Evolutionary conservation across 2,797 vertebrate genomes (phyloP).

Genomic region (Diplodus puntazzo): DNA sequence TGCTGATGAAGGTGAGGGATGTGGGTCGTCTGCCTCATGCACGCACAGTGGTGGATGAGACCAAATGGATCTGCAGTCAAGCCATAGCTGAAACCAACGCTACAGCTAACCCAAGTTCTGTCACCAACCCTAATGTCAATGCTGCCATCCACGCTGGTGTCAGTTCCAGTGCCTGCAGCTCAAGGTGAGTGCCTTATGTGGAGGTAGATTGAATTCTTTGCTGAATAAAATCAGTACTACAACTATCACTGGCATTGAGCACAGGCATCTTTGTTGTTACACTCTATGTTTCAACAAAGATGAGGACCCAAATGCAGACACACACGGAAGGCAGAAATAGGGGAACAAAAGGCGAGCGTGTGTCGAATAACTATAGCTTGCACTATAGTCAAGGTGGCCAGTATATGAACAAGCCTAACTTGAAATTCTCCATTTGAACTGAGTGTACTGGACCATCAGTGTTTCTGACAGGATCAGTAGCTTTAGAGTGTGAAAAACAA

Average conservation of each 20-base stretch:
- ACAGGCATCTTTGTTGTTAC: not conserved
- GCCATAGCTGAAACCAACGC: constrained; percentile 83
- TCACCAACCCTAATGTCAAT: not conserved
- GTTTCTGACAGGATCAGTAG: not conserved
- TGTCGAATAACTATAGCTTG: not conserved
- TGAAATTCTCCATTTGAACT: not conserved
- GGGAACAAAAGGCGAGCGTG: not conserved
- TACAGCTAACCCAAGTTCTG: constrained; percentile 31
- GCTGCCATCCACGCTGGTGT: not conserved
- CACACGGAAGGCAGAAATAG: too few species aligned
- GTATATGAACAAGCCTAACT: not conserved
- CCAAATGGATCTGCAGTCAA: constrained; percentile 90
- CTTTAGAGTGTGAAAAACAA: not conserved
- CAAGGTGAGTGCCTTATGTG: constrained; percentile 51
- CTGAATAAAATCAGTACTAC: not conserved
- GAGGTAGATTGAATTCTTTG: not conserved
- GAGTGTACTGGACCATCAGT: not conserved
- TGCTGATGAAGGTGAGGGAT: constrained; percentile 92
- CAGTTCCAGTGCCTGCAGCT: constrained; percentile 39
- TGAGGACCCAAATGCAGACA: too few species aligned
- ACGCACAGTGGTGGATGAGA: constrained; percentile 91
- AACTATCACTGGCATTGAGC: not conserved
- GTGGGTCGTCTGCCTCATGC: constrained; percentile 93
- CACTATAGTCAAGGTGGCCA: not conserved
- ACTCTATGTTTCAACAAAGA: too few species aligned